phyloP scores from a whole-genome alignment of 2,888 invertebrate species.

The Melipona beecheii region DNA sequence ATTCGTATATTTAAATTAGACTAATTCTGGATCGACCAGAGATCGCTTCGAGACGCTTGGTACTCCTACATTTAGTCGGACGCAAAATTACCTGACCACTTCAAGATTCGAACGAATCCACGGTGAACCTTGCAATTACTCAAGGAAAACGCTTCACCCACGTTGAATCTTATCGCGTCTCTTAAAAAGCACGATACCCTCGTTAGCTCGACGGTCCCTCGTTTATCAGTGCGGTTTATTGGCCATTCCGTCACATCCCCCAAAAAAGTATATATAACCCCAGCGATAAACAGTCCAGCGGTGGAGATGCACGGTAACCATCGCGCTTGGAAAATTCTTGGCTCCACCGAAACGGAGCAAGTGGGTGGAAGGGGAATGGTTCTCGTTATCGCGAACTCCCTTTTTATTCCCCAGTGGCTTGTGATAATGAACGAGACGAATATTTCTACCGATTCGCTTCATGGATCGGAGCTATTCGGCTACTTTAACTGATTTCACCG shows the following conservation, averaged over 20 bases:
- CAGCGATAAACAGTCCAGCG: not conserved
- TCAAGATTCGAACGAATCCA: slow-evolving; percentile 7
- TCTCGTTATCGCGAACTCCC: slow-evolving; percentile 29
- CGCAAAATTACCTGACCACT: not conserved
- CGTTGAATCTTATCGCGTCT: slow-evolving; percentile 37
- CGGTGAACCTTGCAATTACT: slow-evolving; percentile 21
- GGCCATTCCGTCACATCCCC: slow-evolving; percentile 13
- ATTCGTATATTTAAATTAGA: too few species aligned
- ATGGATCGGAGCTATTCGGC: slow-evolving; percentile 12
- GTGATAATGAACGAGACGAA: slow-evolving; percentile 57
- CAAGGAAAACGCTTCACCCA: slow-evolving; percentile 23
- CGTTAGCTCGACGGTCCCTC: slow-evolving; percentile 12
- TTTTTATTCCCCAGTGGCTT: slow-evolving; percentile 52
- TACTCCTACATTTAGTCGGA: not conserved
- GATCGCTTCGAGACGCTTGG: not conserved
- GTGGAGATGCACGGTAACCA: too few species aligned
- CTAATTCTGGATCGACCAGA: too few species aligned
- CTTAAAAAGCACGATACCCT: slow-evolving; percentile 27
- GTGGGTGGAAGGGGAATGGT: not conserved
- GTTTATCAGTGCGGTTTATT: slow-evolving; percentile 35
- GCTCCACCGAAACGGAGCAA: not conserved
- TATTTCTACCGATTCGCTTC: slow-evolving; percentile 42
- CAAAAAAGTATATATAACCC: not conserved
- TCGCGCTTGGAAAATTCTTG: not conserved
- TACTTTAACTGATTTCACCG: slow-evolving; percentile 35